Percentiles rank a stretch among this genome's conserved stretches.
Evolutionary conservation across 1,140 invertebrate genomes (phyloP).

Genomic region (Stegodyphus dumicola): DNA sequence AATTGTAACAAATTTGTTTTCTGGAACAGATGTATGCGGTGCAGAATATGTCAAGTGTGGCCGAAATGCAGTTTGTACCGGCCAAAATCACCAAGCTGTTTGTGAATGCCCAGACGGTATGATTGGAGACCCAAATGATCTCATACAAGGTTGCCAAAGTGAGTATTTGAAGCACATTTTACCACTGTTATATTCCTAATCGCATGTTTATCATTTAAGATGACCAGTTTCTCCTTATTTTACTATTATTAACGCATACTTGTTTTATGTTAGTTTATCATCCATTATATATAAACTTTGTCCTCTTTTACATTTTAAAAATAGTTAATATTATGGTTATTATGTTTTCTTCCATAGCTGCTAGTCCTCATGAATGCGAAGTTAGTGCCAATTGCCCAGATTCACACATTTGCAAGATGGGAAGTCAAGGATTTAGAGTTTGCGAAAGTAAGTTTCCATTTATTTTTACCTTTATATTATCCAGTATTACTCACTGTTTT

Average conservation of each 20-base stretch:
- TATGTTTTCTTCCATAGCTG: slow-evolving; percentile 2
- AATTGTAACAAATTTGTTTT: too few species aligned
- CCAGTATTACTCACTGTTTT: too few species aligned
- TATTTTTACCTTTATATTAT: not conserved
- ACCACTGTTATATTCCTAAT: not conserved
- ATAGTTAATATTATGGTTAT: not conserved
- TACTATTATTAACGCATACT: not conserved
- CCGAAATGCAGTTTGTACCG: slow-evolving; percentile 65
- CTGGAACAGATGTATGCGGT: slow-evolving; percentile 55
- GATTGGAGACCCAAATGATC: slow-evolving; percentile 65
- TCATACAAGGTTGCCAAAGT: slow-evolving; percentile 62
- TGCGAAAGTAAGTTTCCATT: slow-evolving; percentile 51
- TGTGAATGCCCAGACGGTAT: slow-evolving; percentile 66
- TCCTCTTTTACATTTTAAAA: too few species aligned
- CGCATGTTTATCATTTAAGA: not conserved
- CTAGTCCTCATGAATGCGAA: slow-evolving; percentile 70
- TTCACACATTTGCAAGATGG: slow-evolving; percentile 70
- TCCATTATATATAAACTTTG: too few species aligned
- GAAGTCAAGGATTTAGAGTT: slow-evolving; percentile 27
- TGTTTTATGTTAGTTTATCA: not conserved
- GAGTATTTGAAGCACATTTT: slow-evolving; percentile 2
- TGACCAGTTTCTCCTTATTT: not conserved
- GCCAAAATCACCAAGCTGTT: slow-evolving; percentile 64
- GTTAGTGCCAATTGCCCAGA: slow-evolving; percentile 78
- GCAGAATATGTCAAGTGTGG: slow-evolving; percentile 63